Conservation (phyloP, 2,113 vertebrate species). For the Tragelaphus imberbis region DNA sequence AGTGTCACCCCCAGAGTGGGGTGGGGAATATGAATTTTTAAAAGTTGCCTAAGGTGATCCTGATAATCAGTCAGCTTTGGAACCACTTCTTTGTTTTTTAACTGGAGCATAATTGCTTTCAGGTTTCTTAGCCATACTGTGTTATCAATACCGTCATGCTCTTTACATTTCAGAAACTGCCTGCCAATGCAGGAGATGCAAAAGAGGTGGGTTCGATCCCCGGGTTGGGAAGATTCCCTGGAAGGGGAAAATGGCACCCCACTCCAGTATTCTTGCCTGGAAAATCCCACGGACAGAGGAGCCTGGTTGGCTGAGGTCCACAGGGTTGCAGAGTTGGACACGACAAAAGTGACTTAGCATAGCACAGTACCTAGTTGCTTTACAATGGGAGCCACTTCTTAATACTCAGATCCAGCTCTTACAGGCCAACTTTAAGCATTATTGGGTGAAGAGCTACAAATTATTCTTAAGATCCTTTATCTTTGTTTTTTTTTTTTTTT, state of each 20-base stretch:
- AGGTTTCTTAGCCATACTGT: not conserved
- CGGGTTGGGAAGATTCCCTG: not conserved
- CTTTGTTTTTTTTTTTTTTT: not conserved
- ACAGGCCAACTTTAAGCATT: not conserved
- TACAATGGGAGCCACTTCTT: not conserved
- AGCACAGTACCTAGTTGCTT: not conserved
- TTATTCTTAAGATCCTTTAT: not conserved
- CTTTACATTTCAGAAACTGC: not conserved
- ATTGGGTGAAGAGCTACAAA: not conserved
- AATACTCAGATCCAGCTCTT: not conserved
- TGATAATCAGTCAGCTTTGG: not conserved
- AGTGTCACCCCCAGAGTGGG: not conserved
- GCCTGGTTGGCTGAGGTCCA: not conserved
- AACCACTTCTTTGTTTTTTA: not conserved
- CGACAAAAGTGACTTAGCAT: not conserved
- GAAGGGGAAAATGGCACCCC: not conserved
- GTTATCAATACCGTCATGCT: not conserved
- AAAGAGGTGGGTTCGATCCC: not conserved
- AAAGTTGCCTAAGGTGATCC: not conserved
- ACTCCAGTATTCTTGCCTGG: not conserved
- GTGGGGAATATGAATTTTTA: not conserved
- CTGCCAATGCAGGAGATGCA: not conserved
- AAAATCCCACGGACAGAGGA: not conserved
- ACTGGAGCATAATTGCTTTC: not conserved
- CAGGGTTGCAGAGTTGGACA: not conserved